Evolutionary conservation across 2,797 vertebrate species (phyloP).

Genomic region (Alouatta caraya): DNA sequence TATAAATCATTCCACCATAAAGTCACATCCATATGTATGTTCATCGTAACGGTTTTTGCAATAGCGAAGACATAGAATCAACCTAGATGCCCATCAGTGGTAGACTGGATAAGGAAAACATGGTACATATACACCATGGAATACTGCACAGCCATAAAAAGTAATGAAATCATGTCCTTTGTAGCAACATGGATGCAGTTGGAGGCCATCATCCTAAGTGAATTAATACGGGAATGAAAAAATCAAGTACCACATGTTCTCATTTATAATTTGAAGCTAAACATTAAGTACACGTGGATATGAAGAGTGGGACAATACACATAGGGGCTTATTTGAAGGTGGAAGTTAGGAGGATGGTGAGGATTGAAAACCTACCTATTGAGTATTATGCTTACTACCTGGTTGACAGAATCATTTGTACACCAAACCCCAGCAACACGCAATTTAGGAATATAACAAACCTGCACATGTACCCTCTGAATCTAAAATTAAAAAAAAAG

Average conservation of each 20-base stretch:
- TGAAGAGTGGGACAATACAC: background rate
- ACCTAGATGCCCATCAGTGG: background rate
- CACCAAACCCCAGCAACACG: background rate
- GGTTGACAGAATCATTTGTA: background rate
- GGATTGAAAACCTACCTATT: background rate
- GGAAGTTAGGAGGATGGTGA: background rate
- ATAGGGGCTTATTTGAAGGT: background rate
- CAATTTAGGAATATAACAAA: background rate
- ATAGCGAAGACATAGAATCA: background rate
- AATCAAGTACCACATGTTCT: background rate
- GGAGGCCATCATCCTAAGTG: background rate
- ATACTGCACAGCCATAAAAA: background rate
- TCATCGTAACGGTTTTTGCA: background rate
- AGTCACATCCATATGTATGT: background rate
- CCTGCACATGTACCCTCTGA: background rate
- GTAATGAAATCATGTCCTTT: background rate
- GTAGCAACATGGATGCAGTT: background rate
- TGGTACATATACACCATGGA: background rate
- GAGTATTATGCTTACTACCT: background rate
- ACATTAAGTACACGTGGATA: background rate
- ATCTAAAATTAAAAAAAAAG: background rate
- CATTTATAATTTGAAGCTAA: background rate
- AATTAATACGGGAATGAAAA: background rate
- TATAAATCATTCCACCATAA: background rate
- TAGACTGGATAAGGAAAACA: background rate